Evolutionary conservation across 2,797 vertebrate genomes (phyloP), one percentile per base, ranked within the genome.

Genomic region (Sebastes umbrosus): DNA sequence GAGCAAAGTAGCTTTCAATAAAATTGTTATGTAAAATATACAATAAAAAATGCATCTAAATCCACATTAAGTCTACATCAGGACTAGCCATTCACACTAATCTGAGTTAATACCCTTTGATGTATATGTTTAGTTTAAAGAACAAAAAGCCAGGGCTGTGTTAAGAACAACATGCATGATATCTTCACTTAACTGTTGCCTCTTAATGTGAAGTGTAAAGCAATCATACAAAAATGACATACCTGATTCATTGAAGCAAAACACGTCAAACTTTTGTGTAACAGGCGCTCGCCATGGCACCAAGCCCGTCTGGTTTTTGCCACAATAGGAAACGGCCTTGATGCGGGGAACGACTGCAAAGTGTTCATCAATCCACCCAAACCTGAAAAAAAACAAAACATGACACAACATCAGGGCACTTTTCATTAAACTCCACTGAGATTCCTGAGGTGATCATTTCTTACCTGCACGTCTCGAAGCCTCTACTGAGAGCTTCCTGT

Each of bases 391-490:
- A 59, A 68, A 52, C 1, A 36, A 50, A 72, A 62, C 7, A 75
- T 22, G 29, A 82, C 11, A 46, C 9, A 12, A 31, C 18, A 36
- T 77, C 7, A 77, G 22, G 46, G 8, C 3, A 3, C 43, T 43
- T 64, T 39, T 52, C 20, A 6, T 12, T 20, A 2, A 25, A 29
- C 8, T 32, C 20, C n/a, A 12, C 29, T 8, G 8, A 52, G 24
- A 22, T 13, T 11, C 60, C n/a, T n/a, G 27, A 72, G 8, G 1
- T 46, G 43, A 75, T 39, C 4, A 43, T 54, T 2, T 67, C 72
- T 77, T 69, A 96, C 96, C 93, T 96, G 96, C 96, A 96, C 6
- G 95, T 96, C 81, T 96, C 94, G 1, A 96, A 88, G 3, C 96
- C 95, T 73, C 83, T 84, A 0, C 2, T 14, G 0, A 86, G 90